A percentile compares a stretch with the other conserved stretches of the same genome.
Evolutionary conservation across 2,797 vertebrate species (phyloP).

Genomic region (Sphenopsis melanotis): DNA sequence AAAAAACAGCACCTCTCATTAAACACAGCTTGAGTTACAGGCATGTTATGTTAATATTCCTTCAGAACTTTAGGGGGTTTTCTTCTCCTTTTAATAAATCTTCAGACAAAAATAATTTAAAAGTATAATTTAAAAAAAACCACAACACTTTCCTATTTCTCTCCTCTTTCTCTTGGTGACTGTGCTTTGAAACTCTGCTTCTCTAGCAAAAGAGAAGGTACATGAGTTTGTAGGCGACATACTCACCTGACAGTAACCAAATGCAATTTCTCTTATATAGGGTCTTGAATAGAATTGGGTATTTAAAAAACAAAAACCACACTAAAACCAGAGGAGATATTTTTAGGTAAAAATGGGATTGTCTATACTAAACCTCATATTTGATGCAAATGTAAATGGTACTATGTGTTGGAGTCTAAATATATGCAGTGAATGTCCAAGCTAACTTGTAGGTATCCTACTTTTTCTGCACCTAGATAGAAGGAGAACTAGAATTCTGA

Average conservation of each 20-base stretch:
- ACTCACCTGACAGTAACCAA: neutral
- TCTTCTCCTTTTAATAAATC: conserved; percentile 78
- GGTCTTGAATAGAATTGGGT: neutral
- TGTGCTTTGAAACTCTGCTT: neutral
- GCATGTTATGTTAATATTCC: conserved; percentile 83
- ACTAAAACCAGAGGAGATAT: neutral
- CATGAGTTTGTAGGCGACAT: neutral
- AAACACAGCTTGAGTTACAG: conserved; percentile 91
- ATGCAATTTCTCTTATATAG: neutral
- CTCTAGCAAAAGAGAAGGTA: neutral
- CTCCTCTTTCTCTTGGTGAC: conserved; percentile 20
- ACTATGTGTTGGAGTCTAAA: neutral
- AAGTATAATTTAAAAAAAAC: conserved; percentile 74
- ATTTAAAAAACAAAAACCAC: neutral
- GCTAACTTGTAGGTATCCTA: neutral
- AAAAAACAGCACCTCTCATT: conserved; percentile 89
- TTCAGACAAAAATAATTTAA: conserved; percentile 76
- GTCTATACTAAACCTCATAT: neutral
- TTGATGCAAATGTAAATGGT: neutral
- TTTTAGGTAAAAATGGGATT: neutral
- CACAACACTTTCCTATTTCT: neutral
- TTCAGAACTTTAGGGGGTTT: conserved; percentile 83
- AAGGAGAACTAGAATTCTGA: neutral
- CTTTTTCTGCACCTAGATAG: neutral
- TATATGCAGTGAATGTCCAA: neutral